Evolutionary conservation across 2,113 vertebrate species (phyloP), one percentile per base, ranked within the genome.

Genomic region (Parus major): DNA sequence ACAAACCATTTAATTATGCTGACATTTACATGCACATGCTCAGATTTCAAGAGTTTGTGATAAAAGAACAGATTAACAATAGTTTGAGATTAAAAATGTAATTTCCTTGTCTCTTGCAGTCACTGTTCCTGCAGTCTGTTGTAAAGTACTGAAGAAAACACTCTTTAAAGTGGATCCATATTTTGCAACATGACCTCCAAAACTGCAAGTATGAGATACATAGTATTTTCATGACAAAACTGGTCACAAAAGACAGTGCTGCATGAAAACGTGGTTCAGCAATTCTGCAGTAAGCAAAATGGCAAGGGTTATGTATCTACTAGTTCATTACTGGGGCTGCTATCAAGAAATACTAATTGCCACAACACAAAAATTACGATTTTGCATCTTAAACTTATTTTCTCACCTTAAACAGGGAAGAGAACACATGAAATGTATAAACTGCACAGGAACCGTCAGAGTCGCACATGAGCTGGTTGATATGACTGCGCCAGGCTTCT

Each of bases 391-490:
- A 35, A 71, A 56, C 33, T 36, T 70, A 29, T 88, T 83, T 85
- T 39, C 91, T 70, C 95, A 99, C 99, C 99, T 99, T 99, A 96
- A 99, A 99, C 97, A 99, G 96, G 64, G 99, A 99, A 84, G 99
- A 99, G 98, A 99, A 99, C 94, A 99, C 99, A 52, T 99, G 99
- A 97, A 99, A 99, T 29, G 99, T 99, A 96, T 99, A 99, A 88
- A 99, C 99, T 2, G 99, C 99, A 61, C 99, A 99, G 53, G 99
- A 99, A 5, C 99, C 99, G 11, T 99, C 99, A 0, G 98, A 98
- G 96, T 99, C 99, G 0, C 98, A 98, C 98, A 99, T 98, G 79
- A 99, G 99, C 96, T 99, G 99, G 98, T 98, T 99, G 95, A 99
- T 98, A 63, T 99, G 99, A 91, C 98, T 99, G 20, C 98, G 99